Conservation (phyloP, 2,888 invertebrate genomes). For the Eurytoma californica region DNA sequence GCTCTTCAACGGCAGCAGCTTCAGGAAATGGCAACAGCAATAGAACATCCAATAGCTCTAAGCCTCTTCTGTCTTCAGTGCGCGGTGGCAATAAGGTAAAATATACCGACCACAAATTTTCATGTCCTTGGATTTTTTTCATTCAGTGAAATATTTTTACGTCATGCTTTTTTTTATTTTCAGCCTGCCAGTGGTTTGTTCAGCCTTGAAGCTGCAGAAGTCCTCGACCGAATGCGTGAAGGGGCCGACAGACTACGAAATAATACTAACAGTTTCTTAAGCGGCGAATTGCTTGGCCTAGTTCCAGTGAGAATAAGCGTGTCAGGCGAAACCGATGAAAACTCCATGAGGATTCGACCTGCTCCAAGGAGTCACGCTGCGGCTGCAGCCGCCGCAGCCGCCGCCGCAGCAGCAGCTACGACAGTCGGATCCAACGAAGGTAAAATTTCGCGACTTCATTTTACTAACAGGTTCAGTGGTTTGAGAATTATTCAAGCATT, state of each 20-base stretch:
- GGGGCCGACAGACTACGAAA: slow-evolving; percentile 85
- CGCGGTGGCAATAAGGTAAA: slow-evolving; percentile 72
- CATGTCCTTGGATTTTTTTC: background rate
- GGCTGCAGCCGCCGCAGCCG: slow-evolving; percentile 66
- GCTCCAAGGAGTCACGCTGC: slow-evolving; percentile 69
- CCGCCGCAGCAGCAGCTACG: slow-evolving; percentile 60
- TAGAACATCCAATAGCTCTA: slow-evolving; percentile 74
- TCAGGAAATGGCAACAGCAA: slow-evolving; percentile 81
- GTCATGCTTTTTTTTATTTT: slow-evolving; percentile 26
- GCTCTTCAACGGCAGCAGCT: slow-evolving; percentile 55
- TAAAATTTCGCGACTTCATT: slow-evolving; percentile 29
- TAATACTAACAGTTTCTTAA: slow-evolving; percentile 87
- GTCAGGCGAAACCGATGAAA: slow-evolving; percentile 71
- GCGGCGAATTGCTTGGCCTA: slow-evolving; percentile 81
- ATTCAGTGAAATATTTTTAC: background rate
- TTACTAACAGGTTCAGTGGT: slow-evolving; percentile 27
- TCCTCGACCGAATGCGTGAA: slow-evolving; percentile 82
- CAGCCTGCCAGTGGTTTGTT: slow-evolving; percentile 68
- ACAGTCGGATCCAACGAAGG: slow-evolving; percentile 65
- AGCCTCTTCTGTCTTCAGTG: slow-evolving; percentile 68
- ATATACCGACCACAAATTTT: background rate
- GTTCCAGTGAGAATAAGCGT: slow-evolving; percentile 77
- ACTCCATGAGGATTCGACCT: slow-evolving; percentile 70
- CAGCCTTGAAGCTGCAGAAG: slow-evolving; percentile 79
- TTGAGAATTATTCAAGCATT: background rate